Percentiles rank a stretch among this genome's conserved stretches.
Conservation (phyloP, 2,797 vertebrate species). For the Benthosema pterotum region DNA sequence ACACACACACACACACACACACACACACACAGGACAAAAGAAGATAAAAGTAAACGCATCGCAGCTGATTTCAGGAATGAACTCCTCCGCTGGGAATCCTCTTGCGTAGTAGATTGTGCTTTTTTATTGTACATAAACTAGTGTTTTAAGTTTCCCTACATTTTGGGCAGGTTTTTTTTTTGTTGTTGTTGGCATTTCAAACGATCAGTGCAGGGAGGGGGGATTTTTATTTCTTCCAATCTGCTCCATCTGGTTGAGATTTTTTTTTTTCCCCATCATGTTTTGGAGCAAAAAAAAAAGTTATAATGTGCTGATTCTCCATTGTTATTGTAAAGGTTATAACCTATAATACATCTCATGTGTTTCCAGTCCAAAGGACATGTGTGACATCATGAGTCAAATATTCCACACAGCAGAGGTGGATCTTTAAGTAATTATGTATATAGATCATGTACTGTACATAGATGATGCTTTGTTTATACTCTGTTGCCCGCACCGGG, state of each 20-base stretch:
- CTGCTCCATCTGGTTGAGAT: conserved; percentile 32
- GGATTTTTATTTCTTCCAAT: conserved; percentile 44
- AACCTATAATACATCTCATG: conserved; percentile 68
- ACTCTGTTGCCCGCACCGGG: too few relatives aligned
- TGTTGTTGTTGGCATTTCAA: conserved; percentile 62
- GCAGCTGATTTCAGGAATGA: conserved; percentile 47
- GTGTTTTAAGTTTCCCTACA: conserved; percentile 68
- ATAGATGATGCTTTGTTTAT: conserved; percentile 49
- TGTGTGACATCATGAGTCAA: conserved; percentile 42
- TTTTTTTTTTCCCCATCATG: conserved; percentile 43
- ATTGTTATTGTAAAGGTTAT: conserved; percentile 58
- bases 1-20: too few relatives aligned
- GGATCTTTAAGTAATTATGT: conserved; percentile 65
- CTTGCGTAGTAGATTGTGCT: conserved; percentile 60
- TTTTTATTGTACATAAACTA: conserved; percentile 71
- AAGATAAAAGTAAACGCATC: conserved; percentile 19
- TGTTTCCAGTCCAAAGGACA: conserved; percentile 70
- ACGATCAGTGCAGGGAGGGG: too few relatives aligned
- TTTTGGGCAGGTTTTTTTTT: conserved; percentile 62
- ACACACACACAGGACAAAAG: conserved; percentile 25
- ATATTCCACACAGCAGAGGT: conserved; percentile 49
- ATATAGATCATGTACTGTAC: conserved; percentile 71
- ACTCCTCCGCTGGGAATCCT: conserved; percentile 39
- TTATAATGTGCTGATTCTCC: conserved; percentile 57
- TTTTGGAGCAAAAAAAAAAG: conserved; percentile 37